phyloP scores from a whole-genome alignment of 2,888 invertebrate species.

The Cephus rjabovi region DNA sequence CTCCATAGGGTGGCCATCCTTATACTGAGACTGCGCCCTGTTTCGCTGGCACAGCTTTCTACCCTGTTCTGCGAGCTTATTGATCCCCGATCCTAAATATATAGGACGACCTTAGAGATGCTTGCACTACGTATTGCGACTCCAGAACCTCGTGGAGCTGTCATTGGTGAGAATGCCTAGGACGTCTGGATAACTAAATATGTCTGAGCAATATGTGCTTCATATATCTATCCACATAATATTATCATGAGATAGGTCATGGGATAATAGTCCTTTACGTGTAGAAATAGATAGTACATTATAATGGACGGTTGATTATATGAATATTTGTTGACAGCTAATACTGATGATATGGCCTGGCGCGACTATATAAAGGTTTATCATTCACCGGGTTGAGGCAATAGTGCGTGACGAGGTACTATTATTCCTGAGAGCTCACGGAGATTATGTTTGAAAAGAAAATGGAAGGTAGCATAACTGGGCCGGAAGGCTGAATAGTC shows the following conservation, averaged over 20 bases:
- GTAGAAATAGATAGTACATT: background rate
- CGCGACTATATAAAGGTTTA: background rate
- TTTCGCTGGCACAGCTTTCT: background rate
- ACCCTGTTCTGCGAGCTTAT: conserved; percentile 45
- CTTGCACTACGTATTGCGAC: background rate
- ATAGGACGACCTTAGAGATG: conserved; percentile 10
- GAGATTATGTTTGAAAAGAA: background rate
- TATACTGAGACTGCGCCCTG: background rate
- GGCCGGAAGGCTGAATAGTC: background rate
- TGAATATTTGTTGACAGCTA: background rate
- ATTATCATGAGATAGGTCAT: background rate
- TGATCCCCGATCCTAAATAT: conserved; percentile 48
- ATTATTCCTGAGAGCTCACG: background rate
- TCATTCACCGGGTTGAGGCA: background rate
- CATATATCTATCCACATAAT: background rate
- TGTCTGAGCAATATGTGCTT: background rate
- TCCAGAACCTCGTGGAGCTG: background rate
- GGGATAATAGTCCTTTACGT: background rate
- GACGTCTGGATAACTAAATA: background rate
- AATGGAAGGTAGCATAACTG: background rate
- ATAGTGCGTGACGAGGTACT: background rate
- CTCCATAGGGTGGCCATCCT: background rate
- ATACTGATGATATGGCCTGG: background rate
- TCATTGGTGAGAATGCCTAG: background rate
- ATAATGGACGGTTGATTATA: background rate